These are phyloP conservation scores for Athene noctua DNA, from an alignment of 2,113 vertebrate genomes.

Conservation along the genomic window DNA sequence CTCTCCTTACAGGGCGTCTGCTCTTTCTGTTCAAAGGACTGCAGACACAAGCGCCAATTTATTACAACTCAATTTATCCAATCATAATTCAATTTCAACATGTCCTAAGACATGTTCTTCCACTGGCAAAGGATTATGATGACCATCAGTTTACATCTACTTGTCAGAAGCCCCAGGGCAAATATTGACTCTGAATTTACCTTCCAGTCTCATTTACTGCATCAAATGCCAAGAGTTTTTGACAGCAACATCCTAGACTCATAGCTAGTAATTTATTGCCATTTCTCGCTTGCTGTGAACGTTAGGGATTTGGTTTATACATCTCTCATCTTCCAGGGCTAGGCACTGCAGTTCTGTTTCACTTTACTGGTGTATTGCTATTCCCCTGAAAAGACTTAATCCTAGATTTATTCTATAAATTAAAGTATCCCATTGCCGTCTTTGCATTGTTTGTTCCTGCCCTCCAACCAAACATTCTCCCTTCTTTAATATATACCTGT, in stretches of 20 bases:
- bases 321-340: background rate
- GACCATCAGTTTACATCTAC: conserved; percentile 3
- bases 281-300: background rate
- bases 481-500: background rate
- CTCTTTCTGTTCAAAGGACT: background rate
- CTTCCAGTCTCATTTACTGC: background rate
- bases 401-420: background rate
- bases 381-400: background rate
- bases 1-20: background rate
- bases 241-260: background rate
- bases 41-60: background rate
- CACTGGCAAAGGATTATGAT: background rate
- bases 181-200: conserved; percentile 10
- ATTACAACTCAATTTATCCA: conserved; percentile 9
- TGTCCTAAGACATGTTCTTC: background rate
- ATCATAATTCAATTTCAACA: conserved; percentile 11
- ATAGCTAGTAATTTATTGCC: background rate
- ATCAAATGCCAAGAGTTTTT: background rate
- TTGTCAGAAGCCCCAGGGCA: background rate
- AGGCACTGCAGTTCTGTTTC: background rate
- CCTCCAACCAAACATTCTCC: background rate
- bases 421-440: background rate
- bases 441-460: background rate
- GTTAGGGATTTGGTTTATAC: background rate
- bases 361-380: background rate